Evolutionary conservation across 2,113 vertebrate species (phyloP).

Genomic region (Colistium nudipinnis): DNA sequence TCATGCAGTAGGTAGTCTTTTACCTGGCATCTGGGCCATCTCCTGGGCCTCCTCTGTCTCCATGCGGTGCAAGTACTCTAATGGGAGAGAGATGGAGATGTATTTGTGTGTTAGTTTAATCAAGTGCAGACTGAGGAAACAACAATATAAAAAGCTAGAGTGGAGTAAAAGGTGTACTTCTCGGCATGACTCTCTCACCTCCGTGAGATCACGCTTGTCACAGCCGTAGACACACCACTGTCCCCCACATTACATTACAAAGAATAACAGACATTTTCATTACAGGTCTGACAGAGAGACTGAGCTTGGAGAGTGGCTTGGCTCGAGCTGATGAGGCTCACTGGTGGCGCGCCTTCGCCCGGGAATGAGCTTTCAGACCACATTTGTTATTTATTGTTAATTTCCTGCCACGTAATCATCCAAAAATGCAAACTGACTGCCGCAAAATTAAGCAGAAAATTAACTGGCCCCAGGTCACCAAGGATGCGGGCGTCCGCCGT

Average conservation of each 20-base stretch:
- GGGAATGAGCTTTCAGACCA: conserved; percentile 84
- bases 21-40: conserved; percentile 98
- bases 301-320: conserved; percentile 41
- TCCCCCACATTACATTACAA: conserved; percentile 94
- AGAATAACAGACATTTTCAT: conserved; percentile 99
- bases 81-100: conserved; percentile 71
- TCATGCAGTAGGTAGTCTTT: conserved; percentile 71
- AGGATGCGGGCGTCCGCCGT: conserved; percentile 91
- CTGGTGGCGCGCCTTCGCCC: conserved; percentile 24
- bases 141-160: conserved; percentile 67
- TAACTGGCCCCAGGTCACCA: conserved; percentile 99
- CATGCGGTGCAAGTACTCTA: conserved; percentile 96
- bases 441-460: conserved; percentile 99
- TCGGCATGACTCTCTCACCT: conserved; percentile 81
- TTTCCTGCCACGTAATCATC: conserved; percentile 99
- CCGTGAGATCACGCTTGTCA: conserved; percentile 84
- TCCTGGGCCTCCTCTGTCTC: conserved; percentile 96
- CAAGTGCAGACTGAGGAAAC: conserved; percentile 72
- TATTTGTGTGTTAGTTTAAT: conserved; percentile 79
- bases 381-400: conserved; percentile 99
- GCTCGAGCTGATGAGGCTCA: conserved; percentile 53
- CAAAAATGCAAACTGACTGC: conserved; percentile 99
- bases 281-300: conserved; percentile 81
- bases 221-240: conserved; percentile 86
- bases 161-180: conserved; percentile 78